Base-by-base conservation (phyloP, 1,140 invertebrate genomes). In the Aphaenogaster floridana region DNA sequence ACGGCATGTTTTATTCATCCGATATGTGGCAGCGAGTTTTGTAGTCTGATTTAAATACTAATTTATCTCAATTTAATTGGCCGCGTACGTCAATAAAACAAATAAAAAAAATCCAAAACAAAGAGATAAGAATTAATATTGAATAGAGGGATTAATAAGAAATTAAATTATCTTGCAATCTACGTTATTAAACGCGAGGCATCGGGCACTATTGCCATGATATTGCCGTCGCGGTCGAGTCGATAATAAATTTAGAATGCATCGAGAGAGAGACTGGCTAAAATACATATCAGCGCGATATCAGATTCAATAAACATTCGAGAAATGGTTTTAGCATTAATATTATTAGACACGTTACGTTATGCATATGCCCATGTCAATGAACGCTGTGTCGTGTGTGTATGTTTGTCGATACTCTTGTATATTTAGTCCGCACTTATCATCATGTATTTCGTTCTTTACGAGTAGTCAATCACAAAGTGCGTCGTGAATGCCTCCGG, bases 391-490 rank as follows among this genome's bases (percentile, higher is more conserved):
- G n/a, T n/a, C 8, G 2, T 1, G 5, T 21, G n/a, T 4, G 17
- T 28, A 11, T 21, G 2, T 15, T 5, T 7, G 28, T 52, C 45
- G 78, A 54, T 79, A 79, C 7, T 36, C 34, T 21, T 28, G n/a
- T 45, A 36, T 42, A 21, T 21, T 34, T 68, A 50, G n/a, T 17
- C 34, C 2, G 1, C 36, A 7, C 48, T 42, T 21, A n/a, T 74
- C 68, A 21, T 83, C 68, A 36, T 50, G 39, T 50, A 76, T 76
- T 59, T 39, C 8, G 13, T 34, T 63, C 52, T 76, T 74, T 76
- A 74, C 68, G 54, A 84, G 39, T 39, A 72, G 42, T 76, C 69
- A 72, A 76, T 84, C 69, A 50, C 69, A 36, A 61, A 76, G 80
- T 72, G 42, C 52, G 52, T 61, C 66, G 42, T 72, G 79, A 83